Conservation (phyloP, 2,888 invertebrate genomes). For the Campopleginae sp. region DNA sequence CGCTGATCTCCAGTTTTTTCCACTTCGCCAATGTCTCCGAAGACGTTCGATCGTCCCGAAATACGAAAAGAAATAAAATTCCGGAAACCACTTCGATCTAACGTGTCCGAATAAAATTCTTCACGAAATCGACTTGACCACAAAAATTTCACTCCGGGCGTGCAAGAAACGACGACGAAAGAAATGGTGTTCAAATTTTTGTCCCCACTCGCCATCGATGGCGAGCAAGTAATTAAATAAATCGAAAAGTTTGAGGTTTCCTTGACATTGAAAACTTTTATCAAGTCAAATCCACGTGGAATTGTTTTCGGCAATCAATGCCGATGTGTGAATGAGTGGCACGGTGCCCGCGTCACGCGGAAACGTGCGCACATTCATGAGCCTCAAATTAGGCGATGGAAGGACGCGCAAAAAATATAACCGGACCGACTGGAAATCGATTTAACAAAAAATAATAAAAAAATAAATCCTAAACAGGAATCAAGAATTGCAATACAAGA, state of each 20-base stretch:
- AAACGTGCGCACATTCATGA: constrained; percentile 53
- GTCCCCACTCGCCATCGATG: background rate
- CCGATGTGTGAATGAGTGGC: constrained; percentile 35
- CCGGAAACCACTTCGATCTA: background rate
- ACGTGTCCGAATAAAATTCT: background rate
- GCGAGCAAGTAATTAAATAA: background rate
- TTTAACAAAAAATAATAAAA: background rate
- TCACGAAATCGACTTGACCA: background rate
- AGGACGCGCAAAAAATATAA: constrained; percentile 11
- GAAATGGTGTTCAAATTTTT: background rate
- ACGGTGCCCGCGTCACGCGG: constrained; percentile 57
- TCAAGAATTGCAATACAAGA: background rate
- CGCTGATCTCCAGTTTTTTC: constrained; percentile 15
- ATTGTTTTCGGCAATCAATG: constrained; percentile 32
- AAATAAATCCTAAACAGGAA: background rate
- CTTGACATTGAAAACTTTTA: constrained; percentile 5
- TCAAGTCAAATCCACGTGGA: constrained; percentile 23
- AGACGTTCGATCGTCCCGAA: background rate
- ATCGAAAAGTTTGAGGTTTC: background rate
- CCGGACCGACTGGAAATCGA: background rate
- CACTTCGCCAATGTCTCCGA: background rate
- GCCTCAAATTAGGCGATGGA: constrained; percentile 3
- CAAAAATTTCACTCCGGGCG: background rate
- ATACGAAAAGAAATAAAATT: background rate
- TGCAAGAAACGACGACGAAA: background rate